phyloP scores from a whole-genome alignment of 2,888 invertebrate species.

The Catocala nupta region DNA sequence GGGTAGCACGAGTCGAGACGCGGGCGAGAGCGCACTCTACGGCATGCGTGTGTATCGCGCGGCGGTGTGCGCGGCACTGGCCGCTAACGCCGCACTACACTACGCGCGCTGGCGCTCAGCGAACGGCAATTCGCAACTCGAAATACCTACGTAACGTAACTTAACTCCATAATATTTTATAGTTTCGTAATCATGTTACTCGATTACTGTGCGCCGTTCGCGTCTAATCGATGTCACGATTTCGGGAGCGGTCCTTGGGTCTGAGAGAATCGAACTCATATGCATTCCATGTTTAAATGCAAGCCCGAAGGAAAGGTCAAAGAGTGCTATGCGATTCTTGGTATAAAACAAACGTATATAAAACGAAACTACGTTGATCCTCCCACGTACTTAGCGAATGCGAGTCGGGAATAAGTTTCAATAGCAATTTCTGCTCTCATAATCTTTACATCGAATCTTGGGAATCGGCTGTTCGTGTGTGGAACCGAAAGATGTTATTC shows the following conservation, averaged over 20 bases:
- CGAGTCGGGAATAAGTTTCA: constrained; percentile 30
- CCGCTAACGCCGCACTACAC: constrained; percentile 43
- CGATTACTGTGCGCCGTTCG: constrained; percentile 78
- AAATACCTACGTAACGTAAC: constrained; percentile 78
- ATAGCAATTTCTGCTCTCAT: constrained; percentile 23
- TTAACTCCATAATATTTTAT: constrained; percentile 84
- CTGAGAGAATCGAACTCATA: constrained; percentile 56
- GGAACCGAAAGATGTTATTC: neutral
- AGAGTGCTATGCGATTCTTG: constrained; percentile 32
- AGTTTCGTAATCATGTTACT: constrained; percentile 84
- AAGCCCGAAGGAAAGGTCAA: constrained; percentile 56
- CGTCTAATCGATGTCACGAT: constrained; percentile 82
- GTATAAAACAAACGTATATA: constrained; percentile 15
- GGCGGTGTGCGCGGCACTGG: constrained; percentile 68
- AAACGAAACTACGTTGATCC: constrained; percentile 22
- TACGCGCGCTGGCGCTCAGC: constrained; percentile 51
- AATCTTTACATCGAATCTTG: constrained; percentile 28
- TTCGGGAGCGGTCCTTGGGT: constrained; percentile 74
- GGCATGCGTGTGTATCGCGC: constrained; percentile 50
- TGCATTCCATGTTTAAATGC: constrained; percentile 57
- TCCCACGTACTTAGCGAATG: constrained; percentile 25
- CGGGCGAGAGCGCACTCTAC: constrained; percentile 46
- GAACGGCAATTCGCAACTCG: constrained; percentile 78
- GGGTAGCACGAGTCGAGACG: constrained; percentile 62
- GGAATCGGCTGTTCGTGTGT: constrained; percentile 7